Conservation (phyloP, 2,113 vertebrate species). For the Kryptolebias marmoratus region DNA sequence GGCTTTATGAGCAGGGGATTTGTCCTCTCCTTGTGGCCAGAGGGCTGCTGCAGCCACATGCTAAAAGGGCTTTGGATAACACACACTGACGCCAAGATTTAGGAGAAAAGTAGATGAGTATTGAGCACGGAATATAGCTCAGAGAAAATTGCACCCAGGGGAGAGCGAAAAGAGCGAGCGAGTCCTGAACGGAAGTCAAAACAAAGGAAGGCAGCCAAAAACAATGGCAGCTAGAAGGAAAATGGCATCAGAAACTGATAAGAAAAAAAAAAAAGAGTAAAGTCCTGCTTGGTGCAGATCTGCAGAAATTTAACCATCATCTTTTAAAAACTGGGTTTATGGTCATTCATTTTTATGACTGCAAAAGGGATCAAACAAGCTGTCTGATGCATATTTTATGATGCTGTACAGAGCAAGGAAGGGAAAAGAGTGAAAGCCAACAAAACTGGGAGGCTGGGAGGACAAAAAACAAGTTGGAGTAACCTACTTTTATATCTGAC, state of each 20-base stretch:
- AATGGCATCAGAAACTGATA: neutral
- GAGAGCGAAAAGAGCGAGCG: slow-evolving; percentile 16
- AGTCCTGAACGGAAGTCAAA: slow-evolving; percentile 18
- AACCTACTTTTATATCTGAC: slow-evolving; percentile 57
- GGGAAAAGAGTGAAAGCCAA: slow-evolving; percentile 38
- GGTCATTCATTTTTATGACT: slow-evolving; percentile 19
- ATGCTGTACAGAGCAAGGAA: slow-evolving; percentile 24
- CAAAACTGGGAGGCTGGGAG: slow-evolving; percentile 30
- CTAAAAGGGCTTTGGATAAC: slow-evolving; percentile 30
- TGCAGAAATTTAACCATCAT: slow-evolving; percentile 29
- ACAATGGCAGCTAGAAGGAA: slow-evolving; percentile 1
- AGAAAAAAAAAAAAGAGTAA: neutral
- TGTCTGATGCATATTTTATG: slow-evolving; percentile 67
- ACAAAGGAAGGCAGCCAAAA: slow-evolving; percentile 35
- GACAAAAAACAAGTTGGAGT: slow-evolving; percentile 29
- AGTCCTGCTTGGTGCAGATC: slow-evolving; percentile 8
- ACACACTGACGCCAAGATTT: slow-evolving; percentile 57
- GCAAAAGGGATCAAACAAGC: slow-evolving; percentile 54
- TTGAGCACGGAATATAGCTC: slow-evolving; percentile 55
- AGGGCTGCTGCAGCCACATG: slow-evolving; percentile 44
- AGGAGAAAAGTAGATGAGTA: slow-evolving; percentile 59
- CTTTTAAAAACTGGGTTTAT: slow-evolving; percentile 33
- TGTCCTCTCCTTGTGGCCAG: slow-evolving; percentile 59
- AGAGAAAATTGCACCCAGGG: slow-evolving; percentile 52
- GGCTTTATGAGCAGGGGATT: slow-evolving; percentile 61